A percentile compares a stretch with the other conserved stretches of the same genome.
Conservation (phyloP, 2,113 vertebrate species). For the Lontra canadensis region DNA sequence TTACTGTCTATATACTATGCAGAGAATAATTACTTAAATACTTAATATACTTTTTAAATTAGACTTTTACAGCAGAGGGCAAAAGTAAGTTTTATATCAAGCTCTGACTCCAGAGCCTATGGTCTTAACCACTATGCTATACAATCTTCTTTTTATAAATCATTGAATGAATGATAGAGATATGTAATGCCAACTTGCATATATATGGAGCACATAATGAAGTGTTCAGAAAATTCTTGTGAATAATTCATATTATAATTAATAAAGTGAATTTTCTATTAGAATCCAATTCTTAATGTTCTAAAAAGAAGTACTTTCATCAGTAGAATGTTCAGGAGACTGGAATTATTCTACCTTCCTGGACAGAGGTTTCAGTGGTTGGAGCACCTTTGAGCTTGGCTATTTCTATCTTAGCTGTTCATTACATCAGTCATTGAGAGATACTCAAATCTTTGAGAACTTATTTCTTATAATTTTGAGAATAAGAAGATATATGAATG, state of each 20-base stretch:
- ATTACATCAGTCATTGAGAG: constrained; percentile 75
- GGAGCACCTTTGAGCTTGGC: not conserved
- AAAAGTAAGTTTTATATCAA: not conserved
- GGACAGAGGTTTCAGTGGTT: not conserved
- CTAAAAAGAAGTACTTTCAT: not conserved
- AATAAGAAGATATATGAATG: constrained; percentile 76
- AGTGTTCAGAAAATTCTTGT: not conserved
- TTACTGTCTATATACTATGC: not conserved
- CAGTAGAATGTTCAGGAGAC: not conserved
- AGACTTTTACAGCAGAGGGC: not conserved
- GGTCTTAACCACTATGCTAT: not conserved
- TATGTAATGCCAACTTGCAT: not conserved
- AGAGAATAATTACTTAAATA: not conserved
- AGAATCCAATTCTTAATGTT: constrained; percentile 2
- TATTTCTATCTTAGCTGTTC: constrained; percentile 46
- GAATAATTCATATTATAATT: not conserved
- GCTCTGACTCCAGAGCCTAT: not conserved
- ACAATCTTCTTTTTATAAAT: not conserved
- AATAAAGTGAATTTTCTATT: not conserved
- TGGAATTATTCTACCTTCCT: not conserved
- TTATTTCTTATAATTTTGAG: constrained; percentile 77
- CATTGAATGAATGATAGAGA: not conserved
- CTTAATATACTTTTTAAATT: not conserved
- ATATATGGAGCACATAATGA: no score
- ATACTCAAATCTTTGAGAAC: constrained; percentile 70